These are phyloP conservation scores for Ptychochromis oligacanthus DNA, from an alignment of 2,113 vertebrate species.

Conservation along the genomic window DNA sequence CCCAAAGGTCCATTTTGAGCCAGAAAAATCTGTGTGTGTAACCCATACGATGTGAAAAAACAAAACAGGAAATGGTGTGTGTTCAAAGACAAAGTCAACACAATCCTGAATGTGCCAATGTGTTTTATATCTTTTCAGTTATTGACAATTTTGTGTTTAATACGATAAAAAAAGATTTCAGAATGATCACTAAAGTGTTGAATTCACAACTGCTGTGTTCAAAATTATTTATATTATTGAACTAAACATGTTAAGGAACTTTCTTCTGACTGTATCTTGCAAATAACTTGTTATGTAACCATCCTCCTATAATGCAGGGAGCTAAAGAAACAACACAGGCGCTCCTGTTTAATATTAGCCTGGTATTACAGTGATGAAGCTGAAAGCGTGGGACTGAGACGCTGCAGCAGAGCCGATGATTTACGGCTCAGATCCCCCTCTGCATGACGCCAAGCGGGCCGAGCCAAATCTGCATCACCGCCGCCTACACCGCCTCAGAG, in stretches of 20 bases:
- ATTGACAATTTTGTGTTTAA: too few species aligned
- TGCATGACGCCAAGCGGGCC: background rate
- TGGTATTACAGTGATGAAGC: background rate
- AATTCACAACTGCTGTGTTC: background rate
- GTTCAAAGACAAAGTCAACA: background rate
- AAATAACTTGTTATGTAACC: background rate
- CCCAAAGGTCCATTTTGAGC: too few species aligned
- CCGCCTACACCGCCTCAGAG: background rate
- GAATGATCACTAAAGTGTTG: background rate
- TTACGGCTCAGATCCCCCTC: background rate
- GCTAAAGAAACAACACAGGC: background rate
- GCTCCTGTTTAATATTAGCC: background rate
- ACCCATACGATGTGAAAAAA: background rate
- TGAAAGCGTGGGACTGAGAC: background rate
- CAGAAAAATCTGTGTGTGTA: background rate
- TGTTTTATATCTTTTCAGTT: too few species aligned
- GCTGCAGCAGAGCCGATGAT: conserved; percentile 1
- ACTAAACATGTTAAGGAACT: background rate
- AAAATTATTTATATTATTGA: background rate
- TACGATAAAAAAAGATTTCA: too few species aligned
- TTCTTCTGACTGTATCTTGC: background rate
- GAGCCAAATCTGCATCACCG: background rate
- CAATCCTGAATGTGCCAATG: background rate
- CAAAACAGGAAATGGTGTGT: background rate
- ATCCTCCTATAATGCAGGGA: background rate